These are phyloP conservation scores for Dolichopus griseipennis DNA, from an alignment of 2,888 invertebrate genomes.

Conservation along the genomic window DNA sequence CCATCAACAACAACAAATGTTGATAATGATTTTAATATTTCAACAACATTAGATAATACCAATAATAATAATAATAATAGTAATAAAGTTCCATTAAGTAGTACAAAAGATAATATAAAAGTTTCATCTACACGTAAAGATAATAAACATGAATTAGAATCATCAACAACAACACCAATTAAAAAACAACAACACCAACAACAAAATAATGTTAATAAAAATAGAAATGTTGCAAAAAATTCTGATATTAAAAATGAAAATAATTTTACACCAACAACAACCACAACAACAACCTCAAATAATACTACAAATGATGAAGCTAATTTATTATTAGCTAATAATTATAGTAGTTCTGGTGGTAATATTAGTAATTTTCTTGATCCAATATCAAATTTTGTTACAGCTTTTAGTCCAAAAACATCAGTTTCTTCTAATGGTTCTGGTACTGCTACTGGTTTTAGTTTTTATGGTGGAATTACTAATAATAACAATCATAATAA, in stretches of 20 bases:
- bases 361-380: background rate
- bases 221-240: background rate
- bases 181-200: background rate
- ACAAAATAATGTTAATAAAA: background rate
- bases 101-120: background rate
- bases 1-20: constrained; percentile 13
- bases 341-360: background rate
- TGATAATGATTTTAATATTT: background rate
- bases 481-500: background rate
- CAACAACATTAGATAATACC: background rate
- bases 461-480: background rate
- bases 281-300: background rate
- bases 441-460: background rate
- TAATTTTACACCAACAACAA: background rate
- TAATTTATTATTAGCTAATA: background rate
- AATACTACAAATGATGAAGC: background rate
- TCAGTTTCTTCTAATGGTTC: background rate
- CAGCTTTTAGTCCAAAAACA: background rate
- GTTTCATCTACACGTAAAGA: background rate
- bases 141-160: background rate
- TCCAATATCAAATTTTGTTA: background rate
- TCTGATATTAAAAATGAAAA: background rate
- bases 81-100: background rate
- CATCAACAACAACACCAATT: background rate
- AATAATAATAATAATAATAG: background rate